phyloP scores from a whole-genome alignment of 2,888 invertebrate species.

The Bursaphelenchus okinawaensis region DNA sequence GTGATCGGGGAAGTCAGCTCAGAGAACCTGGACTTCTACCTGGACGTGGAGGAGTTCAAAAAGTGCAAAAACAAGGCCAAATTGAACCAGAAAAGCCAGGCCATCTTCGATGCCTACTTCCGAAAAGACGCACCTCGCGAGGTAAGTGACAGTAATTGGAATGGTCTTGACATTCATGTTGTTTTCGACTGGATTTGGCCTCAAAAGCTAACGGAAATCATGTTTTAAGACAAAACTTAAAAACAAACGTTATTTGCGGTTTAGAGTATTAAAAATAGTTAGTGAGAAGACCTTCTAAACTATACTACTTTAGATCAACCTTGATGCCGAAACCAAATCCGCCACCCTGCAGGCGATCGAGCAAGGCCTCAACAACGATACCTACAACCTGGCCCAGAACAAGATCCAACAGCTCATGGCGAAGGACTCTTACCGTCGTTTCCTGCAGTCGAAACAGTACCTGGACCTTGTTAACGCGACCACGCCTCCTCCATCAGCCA shows the following conservation, averaged over 20 bases:
- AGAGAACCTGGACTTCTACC: constrained; percentile 55
- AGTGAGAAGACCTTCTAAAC: neutral
- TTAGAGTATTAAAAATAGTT: no score
- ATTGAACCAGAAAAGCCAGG: constrained; percentile 37
- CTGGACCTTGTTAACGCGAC: constrained; percentile 14
- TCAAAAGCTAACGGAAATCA: no score
- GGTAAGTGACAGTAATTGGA: no score
- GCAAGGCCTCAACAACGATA: constrained; percentile 39
- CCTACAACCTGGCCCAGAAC: constrained; percentile 48
- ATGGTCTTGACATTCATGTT: no score
- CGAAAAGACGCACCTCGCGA: constrained; percentile 43
- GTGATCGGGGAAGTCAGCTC: constrained; percentile 45
- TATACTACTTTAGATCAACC: constrained; percentile 41
- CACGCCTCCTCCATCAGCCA: constrained; percentile 9
- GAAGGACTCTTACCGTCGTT: constrained; percentile 49
- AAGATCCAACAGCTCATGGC: constrained; percentile 52
- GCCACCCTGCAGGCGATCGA: constrained; percentile 50
- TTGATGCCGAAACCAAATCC: constrained; percentile 48
- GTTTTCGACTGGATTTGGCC: no score
- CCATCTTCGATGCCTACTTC: constrained; percentile 46
- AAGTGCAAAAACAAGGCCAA: constrained; percentile 44
- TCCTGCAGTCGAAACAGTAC: constrained; percentile 24
- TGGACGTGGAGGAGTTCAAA: constrained; percentile 51
- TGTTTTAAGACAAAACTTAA: no score
- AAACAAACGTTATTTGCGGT: no score